Percentiles rank a stretch among this genome's conserved stretches.
Evolutionary conservation across 2,797 vertebrate genomes (phyloP).

Genomic region (Girardinus metallicus): DNA sequence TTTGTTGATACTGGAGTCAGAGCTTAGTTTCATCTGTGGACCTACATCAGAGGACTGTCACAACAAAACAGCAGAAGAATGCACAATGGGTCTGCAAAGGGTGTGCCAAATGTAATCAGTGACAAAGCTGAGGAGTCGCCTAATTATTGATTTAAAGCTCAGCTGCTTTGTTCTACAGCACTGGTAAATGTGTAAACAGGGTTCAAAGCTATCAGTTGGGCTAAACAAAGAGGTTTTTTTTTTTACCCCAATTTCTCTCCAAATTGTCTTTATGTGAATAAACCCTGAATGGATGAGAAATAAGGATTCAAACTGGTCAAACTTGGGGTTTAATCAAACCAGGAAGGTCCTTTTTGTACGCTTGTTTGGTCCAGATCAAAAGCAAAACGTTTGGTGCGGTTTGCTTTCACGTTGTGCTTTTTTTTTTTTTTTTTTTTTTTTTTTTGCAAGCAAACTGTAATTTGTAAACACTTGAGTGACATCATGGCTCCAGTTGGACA

Average conservation of each 20-base stretch:
- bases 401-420: background rate
- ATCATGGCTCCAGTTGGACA: background rate
- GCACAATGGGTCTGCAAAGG: background rate
- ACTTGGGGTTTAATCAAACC: too few relatives aligned
- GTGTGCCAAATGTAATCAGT: background rate
- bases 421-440: too few relatives aligned
- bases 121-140: background rate
- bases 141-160: background rate
- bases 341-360: too few relatives aligned
- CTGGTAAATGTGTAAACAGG: background rate
- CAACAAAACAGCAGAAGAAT: background rate
- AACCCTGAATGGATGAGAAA: too few relatives aligned
- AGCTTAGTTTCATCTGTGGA: constrained; percentile 37
- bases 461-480: background rate
- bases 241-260: too few relatives aligned
- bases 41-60: background rate
- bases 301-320: too few relatives aligned
- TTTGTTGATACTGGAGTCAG: constrained; percentile 32
- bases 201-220: background rate
- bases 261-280: too few relatives aligned
- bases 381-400: background rate
- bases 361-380: background rate
- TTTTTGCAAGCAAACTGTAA: background rate
- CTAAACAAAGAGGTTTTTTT: background rate
- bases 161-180: background rate